Percentiles rank a stretch among this genome's conserved stretches.
Evolutionary conservation across 2,888 invertebrate genomes (phyloP).

Genomic region (Clitarchus hookeri): DNA sequence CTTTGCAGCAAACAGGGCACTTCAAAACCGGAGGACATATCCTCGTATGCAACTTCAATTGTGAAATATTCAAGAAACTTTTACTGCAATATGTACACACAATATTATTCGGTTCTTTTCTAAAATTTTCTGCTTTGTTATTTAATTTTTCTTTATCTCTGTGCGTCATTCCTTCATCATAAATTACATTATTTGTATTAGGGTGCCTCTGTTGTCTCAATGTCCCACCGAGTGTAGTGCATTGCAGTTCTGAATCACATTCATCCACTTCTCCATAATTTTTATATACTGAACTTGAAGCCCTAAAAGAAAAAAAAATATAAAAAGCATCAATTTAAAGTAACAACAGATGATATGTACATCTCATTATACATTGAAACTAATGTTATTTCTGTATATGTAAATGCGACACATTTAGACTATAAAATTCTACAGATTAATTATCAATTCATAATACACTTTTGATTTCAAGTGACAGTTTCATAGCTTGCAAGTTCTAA

Average conservation of each 20-base stretch:
- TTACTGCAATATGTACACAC: not conserved
- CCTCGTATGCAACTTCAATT: not conserved
- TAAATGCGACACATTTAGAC: too few relatives aligned
- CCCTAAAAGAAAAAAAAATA: constrained; percentile 8
- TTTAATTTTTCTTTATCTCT: not conserved
- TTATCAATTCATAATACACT: too few relatives aligned
- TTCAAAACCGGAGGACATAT: not conserved
- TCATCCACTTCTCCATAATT: not conserved
- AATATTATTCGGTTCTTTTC: not conserved
- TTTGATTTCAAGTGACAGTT: too few relatives aligned
- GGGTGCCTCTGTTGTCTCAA: not conserved
- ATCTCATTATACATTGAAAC: too few relatives aligned
- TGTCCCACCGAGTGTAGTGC: not conserved
- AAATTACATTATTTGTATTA: not conserved
- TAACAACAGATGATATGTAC: not conserved
- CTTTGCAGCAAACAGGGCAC: constrained; percentile 54
- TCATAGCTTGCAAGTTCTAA: too few relatives aligned
- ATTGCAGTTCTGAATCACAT: not conserved
- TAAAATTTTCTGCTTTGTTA: not conserved
- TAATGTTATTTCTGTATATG: too few relatives aligned
- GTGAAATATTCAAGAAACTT: not conserved
- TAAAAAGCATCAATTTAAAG: not conserved
- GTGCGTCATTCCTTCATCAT: not conserved
- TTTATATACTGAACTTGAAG: not conserved
- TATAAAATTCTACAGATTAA: too few relatives aligned